Conservation (phyloP, 53 echinoderm and acorn worm species). For the Mesocentrotus franciscanus region DNA sequence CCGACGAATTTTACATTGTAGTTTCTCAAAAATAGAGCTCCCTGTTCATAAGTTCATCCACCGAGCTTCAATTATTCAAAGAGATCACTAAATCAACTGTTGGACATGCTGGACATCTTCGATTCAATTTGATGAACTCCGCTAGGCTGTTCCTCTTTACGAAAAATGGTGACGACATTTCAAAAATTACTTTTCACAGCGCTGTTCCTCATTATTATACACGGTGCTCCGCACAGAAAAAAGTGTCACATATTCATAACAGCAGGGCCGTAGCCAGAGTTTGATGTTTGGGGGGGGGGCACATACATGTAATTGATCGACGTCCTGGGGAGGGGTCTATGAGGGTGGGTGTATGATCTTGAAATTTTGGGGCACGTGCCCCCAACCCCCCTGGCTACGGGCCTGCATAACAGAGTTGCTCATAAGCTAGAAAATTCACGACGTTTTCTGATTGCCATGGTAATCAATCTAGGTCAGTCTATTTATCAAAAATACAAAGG, state of each 20-base stretch:
- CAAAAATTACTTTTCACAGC: neutral
- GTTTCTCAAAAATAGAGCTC: neutral
- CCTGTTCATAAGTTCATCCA: neutral
- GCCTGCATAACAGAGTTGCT: neutral
- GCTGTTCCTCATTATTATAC: neutral
- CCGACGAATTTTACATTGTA: neutral
- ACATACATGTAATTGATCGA: too few relatives aligned
- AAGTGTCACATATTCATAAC: neutral
- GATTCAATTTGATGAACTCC: neutral
- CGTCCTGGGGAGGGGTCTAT: too few relatives aligned
- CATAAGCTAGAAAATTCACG: neutral
- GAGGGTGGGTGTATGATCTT: too few relatives aligned
- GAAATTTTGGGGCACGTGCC: too few relatives aligned
- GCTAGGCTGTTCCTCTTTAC: neutral
- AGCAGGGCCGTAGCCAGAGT: too few relatives aligned
- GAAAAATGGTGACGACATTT: neutral
- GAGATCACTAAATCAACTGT: neutral
- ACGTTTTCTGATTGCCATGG: neutral
- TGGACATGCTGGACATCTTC: neutral
- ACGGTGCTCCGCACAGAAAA: neutral
- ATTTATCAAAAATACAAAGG: constrained; percentile 19
- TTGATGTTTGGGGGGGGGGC: too few relatives aligned
- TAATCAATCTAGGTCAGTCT: neutral
- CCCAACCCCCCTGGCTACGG: too few relatives aligned
- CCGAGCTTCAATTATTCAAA: neutral